Evolutionary conservation across 2,888 invertebrate species (phyloP), one percentile per base, ranked within the genome.

Genomic region (Oconnorella tubifera): DNA sequence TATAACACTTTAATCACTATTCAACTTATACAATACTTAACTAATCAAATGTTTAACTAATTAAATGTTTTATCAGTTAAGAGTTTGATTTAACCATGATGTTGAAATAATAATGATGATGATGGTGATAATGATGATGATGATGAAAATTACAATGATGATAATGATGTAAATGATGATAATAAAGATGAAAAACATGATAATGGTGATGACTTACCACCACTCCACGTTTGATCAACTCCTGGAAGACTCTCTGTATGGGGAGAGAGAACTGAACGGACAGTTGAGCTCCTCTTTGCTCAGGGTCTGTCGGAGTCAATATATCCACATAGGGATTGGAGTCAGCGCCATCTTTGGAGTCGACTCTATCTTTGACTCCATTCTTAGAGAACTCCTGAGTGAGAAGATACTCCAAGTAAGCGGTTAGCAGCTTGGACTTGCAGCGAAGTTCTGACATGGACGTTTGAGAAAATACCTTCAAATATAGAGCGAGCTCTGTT

Each of bases 381-480:
- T 6, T 19, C 4, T 23, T 3, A 2, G 56, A 32, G 28, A 49
- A 63, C 25, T 31, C 33, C 29, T 55, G 19, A 25, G 75, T 72
- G 29, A 85, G 72, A 61, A 84, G 75, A 53, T 75, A 75, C 74
- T 86, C 86, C 60, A 86, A 72, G 71, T 86, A 86, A 1, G 84
- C 85, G 1, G 86, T 86, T 56, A 86, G 74, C 33, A 85, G 76
- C 60, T 76, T 75, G 27, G 85, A 85, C 71, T 86, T 85, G 31
- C 68, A 69, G 1, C 80, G 72, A 10, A 84, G 70, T 48, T 81
- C 78, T 23, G 80, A 75, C 74, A 86, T 79, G 1, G 77, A 75
- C 0, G 84, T 84, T 71, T 83, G 79, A 28, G 81, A 79, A 69
- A 84, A 85, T 4, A 85, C 78, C 85, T 86, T n/a, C n/a, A n/a